Base-by-base conservation (phyloP, 2,888 invertebrate genomes). In the Tipula helvola region DNA sequence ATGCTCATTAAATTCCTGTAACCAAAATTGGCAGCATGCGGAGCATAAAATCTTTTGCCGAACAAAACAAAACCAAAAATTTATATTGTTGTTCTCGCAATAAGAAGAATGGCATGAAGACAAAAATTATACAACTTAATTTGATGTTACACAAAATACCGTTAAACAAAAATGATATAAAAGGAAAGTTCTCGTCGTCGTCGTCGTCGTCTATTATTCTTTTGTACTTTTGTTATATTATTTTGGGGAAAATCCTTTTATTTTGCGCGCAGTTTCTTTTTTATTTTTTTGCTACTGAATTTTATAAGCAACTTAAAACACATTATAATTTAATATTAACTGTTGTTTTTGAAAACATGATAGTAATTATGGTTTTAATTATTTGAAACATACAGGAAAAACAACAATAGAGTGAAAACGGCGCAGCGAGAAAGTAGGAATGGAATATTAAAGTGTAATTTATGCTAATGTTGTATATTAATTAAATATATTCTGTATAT, bases 351-450 rank as follows among this genome's bases (percentile, higher is more conserved):
- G 71, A 10, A 71, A 71, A 71, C 71, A 71, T 71, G 71, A 71
- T 71, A 71, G 71, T 71, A 71, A 71, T 71, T 71, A 71, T 71
- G 71, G 71, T 71, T 71, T 71, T 71, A 71, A 71, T 71, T 71
- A 71, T 71, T 71, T 71, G 71, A 28, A 71, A 71, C 12, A 57
- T n/a, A 71, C 18, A 52, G 16, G 16, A 52, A 52, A 16, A 52
- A 52, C 71, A 71, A 71, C 52, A 18, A 71, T 5, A 28, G 18
- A 28, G 28, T 10, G 71, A 28, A 28, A 71, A 52, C 39, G 16
- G 52, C n/a, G 52, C n/a, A 7, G 52, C 16, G 52, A 57, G 7
- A 7, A 57, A 57, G 52, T 16, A 57, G 16, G 28, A 28, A 28
- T 71, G 71, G 71, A 71, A 71, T 71, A 71, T 71, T 71, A 71